A percentile compares a stretch with the other conserved stretches of the same genome.
Conservation (phyloP, 2,888 invertebrate genomes). For the Drosophila demipolita region DNA sequence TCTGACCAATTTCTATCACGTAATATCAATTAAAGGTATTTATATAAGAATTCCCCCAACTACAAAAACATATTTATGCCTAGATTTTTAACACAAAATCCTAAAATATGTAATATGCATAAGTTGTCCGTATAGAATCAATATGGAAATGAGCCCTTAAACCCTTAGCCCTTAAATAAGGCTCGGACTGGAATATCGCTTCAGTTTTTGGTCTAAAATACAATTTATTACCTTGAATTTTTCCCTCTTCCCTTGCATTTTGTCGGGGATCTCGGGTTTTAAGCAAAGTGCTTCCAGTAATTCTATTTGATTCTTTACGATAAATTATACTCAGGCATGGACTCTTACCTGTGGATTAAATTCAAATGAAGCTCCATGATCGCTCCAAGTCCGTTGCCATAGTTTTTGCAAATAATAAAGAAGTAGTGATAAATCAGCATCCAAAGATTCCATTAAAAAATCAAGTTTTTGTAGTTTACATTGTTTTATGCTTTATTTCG, state of each 20-base stretch:
- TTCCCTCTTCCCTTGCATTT: neutral
- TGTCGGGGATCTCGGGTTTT: neutral
- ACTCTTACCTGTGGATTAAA: neutral
- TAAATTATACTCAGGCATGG: neutral
- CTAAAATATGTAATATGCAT: neutral
- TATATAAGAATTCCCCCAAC: neutral
- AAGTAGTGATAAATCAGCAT: neutral
- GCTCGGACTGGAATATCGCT: neutral
- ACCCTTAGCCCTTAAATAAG: neutral
- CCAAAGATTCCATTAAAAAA: neutral
- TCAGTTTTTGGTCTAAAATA: neutral
- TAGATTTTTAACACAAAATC: neutral
- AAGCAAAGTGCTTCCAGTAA: neutral
- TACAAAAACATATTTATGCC: neutral
- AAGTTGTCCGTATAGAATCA: neutral
- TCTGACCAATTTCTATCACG: neutral
- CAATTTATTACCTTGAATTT: neutral
- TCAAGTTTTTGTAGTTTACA: slow-evolving; percentile 61
- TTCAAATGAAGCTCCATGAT: neutral
- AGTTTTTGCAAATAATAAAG: neutral
- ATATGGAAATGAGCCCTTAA: neutral
- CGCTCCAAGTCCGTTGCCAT: neutral
- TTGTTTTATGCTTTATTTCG: slow-evolving; percentile 74
- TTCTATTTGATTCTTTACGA: neutral
- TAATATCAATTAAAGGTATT: neutral